Conservation (phyloP, 2,113 vertebrate genomes). For the Fulmarus glacialis region DNA sequence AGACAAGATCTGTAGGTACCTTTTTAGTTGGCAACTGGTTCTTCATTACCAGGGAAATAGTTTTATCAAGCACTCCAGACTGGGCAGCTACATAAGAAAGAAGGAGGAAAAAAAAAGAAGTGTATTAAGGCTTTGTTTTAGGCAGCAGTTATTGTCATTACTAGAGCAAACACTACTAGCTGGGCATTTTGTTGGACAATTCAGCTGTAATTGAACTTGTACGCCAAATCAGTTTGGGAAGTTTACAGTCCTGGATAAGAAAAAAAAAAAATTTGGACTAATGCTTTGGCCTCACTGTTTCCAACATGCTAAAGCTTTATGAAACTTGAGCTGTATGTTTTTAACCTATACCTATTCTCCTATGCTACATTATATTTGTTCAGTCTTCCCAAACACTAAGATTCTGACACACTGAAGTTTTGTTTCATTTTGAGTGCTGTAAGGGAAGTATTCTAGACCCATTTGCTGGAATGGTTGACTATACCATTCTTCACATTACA, state of each 20-base stretch:
- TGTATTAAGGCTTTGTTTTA: background rate
- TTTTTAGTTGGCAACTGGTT: conserved; percentile 82
- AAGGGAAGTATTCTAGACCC: background rate
- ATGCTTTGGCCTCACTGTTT: background rate
- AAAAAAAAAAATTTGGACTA: background rate
- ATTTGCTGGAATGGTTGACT: background rate
- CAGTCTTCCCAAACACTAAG: background rate
- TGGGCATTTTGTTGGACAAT: background rate
- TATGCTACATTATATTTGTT: background rate
- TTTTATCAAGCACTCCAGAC: conserved; percentile 86
- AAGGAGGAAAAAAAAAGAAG: background rate
- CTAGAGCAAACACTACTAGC: background rate
- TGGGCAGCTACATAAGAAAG: conserved; percentile 85
- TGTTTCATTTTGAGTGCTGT: background rate
- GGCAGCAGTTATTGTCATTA: background rate
- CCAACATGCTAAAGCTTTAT: background rate
- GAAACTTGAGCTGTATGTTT: background rate
- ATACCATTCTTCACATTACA: background rate
- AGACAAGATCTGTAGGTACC: conserved; percentile 64
- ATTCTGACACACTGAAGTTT: background rate
- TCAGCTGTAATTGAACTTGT: background rate
- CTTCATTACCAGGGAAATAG: conserved; percentile 88
- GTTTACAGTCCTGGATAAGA: background rate
- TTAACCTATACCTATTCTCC: background rate
- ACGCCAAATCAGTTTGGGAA: background rate